Conservation (phyloP, 2,113 vertebrate genomes). For the Halichoeres trimaculatus region DNA sequence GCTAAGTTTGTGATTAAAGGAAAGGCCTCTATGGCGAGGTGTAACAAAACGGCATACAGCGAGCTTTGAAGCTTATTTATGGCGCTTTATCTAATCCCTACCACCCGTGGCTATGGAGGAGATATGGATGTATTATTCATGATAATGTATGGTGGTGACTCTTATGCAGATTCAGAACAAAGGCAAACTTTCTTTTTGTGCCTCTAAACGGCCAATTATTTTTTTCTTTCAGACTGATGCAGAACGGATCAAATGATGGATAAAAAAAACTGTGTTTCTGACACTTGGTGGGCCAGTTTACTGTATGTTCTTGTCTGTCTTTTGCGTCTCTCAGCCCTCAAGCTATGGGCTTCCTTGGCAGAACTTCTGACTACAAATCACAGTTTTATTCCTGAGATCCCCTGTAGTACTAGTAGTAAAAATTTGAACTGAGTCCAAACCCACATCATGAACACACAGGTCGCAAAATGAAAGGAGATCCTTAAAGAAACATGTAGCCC, state of each 20-base stretch:
- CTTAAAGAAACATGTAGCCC: constrained; percentile 44
- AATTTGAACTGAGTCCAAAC: constrained; percentile 70
- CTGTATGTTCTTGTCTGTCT: constrained; percentile 57
- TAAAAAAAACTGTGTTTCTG: constrained; percentile 42
- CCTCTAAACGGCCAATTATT: constrained; percentile 80
- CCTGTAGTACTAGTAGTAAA: constrained; percentile 42
- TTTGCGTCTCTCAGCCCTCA: constrained; percentile 54
- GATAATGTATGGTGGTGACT: constrained; percentile 80
- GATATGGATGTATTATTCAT: constrained; percentile 84
- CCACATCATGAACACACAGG: constrained; percentile 53
- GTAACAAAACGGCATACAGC: constrained; percentile 74
- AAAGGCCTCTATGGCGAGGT: constrained; percentile 77
- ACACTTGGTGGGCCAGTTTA: constrained; percentile 54
- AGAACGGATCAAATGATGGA: constrained; percentile 62
- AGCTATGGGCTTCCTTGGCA: constrained; percentile 66
- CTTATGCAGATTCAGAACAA: constrained; percentile 82
- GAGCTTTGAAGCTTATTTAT: constrained; percentile 83
- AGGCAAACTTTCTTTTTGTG: constrained; percentile 76
- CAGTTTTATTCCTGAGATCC: constrained; percentile 69
- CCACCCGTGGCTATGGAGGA: constrained; percentile 79
- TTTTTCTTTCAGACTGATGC: constrained; percentile 65
- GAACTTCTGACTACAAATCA: constrained; percentile 70
- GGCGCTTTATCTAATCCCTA: constrained; percentile 79
- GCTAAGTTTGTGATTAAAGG: constrained; percentile 82
- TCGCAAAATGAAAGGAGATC: constrained; percentile 49